These are phyloP conservation scores for Microplitis deprimator DNA, from an alignment of 2,888 invertebrate species.

Conservation along the genomic window DNA sequence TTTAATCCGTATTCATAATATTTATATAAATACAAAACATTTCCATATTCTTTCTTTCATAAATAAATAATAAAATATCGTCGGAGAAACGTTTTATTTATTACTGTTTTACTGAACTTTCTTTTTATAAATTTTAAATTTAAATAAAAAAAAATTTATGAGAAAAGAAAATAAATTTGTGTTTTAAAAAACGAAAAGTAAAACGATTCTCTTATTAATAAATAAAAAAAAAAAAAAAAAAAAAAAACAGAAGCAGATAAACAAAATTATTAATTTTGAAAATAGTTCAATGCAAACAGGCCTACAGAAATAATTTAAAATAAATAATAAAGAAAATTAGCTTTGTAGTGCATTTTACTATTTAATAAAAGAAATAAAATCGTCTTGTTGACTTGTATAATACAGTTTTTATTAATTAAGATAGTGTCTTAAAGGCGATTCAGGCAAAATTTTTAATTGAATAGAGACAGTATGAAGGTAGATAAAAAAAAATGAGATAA, in stretches of 20 bases:
- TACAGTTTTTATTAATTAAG: neutral
- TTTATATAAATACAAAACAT: neutral
- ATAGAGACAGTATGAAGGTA: neutral
- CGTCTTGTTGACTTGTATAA: conserved; percentile 23
- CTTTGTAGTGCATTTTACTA: neutral
- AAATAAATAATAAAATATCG: neutral
- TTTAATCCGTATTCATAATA: neutral
- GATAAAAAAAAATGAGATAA: neutral
- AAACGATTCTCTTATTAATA: neutral
- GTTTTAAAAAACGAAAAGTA: neutral
- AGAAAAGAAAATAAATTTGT: neutral
- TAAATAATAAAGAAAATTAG: neutral
- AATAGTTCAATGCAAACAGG: neutral
- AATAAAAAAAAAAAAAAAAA: neutral
- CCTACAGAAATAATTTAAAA: neutral
- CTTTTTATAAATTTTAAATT: neutral
- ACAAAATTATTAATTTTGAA: neutral
- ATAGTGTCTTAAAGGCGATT: conserved; percentile 55
- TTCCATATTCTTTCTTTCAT: neutral
- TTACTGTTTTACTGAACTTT: neutral
- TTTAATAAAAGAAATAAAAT: neutral
- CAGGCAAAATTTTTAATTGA: conserved; percentile 48
- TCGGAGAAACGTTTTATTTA: neutral
- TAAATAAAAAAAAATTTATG: neutral
- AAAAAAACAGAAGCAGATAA: neutral